These are phyloP conservation scores for Mustela nigripes DNA, from an alignment of 2,113 vertebrate species.

Conservation along the genomic window DNA sequence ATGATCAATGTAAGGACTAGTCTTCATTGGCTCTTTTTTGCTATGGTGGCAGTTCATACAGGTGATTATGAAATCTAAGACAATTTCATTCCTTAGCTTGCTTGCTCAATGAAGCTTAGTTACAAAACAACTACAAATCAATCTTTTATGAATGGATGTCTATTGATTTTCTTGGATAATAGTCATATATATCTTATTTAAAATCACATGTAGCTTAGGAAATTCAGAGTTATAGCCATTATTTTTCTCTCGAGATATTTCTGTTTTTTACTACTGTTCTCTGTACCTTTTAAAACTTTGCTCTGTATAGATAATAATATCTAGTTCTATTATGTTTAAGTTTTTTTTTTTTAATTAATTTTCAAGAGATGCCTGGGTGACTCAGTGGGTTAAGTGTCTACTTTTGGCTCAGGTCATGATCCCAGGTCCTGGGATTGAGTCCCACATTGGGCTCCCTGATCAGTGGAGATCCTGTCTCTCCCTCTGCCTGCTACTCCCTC, in stretches of 20 bases:
- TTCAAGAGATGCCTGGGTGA: not conserved
- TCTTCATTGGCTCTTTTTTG: not conserved
- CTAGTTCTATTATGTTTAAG: not conserved
- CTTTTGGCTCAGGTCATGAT: not conserved
- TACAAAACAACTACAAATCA: not conserved
- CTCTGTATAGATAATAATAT: not conserved
- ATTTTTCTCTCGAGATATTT: not conserved
- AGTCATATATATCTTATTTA: not conserved
- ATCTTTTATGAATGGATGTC: not conserved
- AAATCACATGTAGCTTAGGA: not conserved
- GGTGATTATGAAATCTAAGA: not conserved
- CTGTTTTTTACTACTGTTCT: not conserved
- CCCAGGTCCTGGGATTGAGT: not conserved
- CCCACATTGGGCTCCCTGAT: not conserved
- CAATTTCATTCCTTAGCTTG: not conserved
- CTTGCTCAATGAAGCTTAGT: not conserved
- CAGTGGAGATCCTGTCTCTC: not conserved
- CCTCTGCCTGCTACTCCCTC: not conserved
- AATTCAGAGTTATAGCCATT: not conserved
- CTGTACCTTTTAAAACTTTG: not conserved
- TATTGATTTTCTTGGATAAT: not conserved
- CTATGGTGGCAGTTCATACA: not conserved
- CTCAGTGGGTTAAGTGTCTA: not conserved
- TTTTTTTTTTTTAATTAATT: not conserved
- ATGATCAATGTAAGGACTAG: not conserved